Evolutionary conservation across 2,888 invertebrate species (phyloP), one percentile per base, ranked within the genome.

Genomic region (Entomobrya proxima): DNA sequence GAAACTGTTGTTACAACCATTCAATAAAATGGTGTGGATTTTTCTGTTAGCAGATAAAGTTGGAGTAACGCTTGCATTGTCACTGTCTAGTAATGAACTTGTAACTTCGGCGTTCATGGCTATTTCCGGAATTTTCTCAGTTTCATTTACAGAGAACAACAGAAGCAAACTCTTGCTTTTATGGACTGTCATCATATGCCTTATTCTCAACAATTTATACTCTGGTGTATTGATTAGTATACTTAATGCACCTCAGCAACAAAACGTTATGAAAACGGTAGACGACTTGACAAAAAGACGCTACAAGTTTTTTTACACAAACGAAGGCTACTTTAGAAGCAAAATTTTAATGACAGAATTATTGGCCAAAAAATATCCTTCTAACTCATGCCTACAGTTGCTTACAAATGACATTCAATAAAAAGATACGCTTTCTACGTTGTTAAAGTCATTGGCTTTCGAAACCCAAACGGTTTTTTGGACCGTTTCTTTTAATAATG

Each of bases 121-220:
- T n/a, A 50, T 82, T 40, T 61, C 82, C 37, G 61, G 47, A 6
- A 75, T 82, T 32, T 82, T 82, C 50, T 82, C 82, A 13, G 21
- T 15, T 27, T 18, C 50, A 61, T 50, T 64, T 27, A 64, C 74
- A 1, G 6, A 24, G 7, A 64, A 82, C 30, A 75, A 75, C 58
- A 55, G 6, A n/a, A 80, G 27, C 37, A 61, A 64, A 40, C 3
- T 72, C 13, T 50, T 85, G 11, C 50, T 77, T 2, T 30, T 85
- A 18, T 85, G 80, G 85, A 30, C 75, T 0, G 21, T 21, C 9
- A n/a, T n/a, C n/a, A 21, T 24, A 27, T 64, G 75, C 52, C 52
- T 67, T 32, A 44, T 81, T 32, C 37, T 86, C 1, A 81, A 81
- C 77, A 81, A 69, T 44, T 55, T 86, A 15, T 81, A 86, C 52